Conservation (phyloP, 2,113 vertebrate genomes). For the Seriola dumerili region DNA sequence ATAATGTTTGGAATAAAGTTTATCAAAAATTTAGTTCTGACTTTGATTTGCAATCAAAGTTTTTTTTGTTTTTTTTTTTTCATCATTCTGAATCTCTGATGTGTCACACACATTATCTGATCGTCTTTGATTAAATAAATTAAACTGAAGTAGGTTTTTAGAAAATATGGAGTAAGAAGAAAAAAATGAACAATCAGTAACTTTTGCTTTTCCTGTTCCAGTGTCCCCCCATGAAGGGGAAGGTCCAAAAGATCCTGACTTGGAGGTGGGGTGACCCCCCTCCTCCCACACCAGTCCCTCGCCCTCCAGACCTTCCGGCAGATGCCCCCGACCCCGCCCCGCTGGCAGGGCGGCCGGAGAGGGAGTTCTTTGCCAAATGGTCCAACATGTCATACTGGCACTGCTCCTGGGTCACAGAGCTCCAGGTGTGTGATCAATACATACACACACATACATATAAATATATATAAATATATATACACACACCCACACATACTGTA, state of each 20-base stretch:
- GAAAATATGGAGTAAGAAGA: too few species aligned
- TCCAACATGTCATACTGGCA: constrained; percentile 98
- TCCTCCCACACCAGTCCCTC: constrained; percentile 90
- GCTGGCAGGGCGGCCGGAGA: constrained; percentile 92
- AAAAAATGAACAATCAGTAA: not conserved
- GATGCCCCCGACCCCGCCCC: constrained; percentile 90
- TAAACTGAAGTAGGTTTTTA: too few species aligned
- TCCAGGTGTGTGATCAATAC: constrained; percentile 86
- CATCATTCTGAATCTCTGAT: too few species aligned
- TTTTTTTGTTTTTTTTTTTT: too few species aligned
- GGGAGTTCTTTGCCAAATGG: constrained; percentile 99
- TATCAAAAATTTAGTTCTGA: too few species aligned
- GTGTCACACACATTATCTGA: too few species aligned
- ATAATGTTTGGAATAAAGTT: too few species aligned
- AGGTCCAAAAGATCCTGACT: constrained; percentile 97
- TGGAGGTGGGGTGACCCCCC: constrained; percentile 98
- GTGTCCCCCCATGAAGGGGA: constrained; percentile 95
- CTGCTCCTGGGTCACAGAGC: constrained; percentile 97
- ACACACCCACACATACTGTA: not conserved
- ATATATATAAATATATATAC: not conserved
- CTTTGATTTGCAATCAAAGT: too few species aligned
- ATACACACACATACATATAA: not conserved
- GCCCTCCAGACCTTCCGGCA: constrained; percentile 89
- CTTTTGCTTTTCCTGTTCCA: constrained; percentile 55
- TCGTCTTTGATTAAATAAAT: too few species aligned